Evolutionary conservation across 35 echinoderm and acorn worm genomes (phyloP).

Genomic region (Ophiothrix spiculata): DNA sequence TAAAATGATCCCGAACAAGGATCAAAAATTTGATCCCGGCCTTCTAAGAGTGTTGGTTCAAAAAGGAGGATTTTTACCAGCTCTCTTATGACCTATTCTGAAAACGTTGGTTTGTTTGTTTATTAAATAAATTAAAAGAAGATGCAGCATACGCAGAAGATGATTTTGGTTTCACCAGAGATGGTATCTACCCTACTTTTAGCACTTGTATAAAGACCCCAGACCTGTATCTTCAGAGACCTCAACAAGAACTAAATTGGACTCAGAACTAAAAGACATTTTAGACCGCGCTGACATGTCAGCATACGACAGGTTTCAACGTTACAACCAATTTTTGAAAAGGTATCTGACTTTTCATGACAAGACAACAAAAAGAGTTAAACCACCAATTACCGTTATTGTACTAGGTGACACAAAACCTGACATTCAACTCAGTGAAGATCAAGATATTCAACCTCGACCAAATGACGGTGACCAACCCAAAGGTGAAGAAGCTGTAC

Average conservation of each 20-base stretch:
- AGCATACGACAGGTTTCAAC: slow-evolving; percentile 6
- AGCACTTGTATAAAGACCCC: too few species aligned
- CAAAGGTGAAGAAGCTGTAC: not conserved
- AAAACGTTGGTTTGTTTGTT: slow-evolving; percentile 15
- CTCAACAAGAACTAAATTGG: not conserved
- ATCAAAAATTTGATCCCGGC: too few species aligned
- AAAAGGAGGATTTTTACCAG: slow-evolving; percentile 33
- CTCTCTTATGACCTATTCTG: slow-evolving; percentile 12
- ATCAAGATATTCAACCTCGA: not conserved
- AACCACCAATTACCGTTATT: too few species aligned
- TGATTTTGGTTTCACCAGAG: slow-evolving; percentile 17
- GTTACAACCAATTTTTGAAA: slow-evolving; percentile 24
- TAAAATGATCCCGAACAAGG: too few species aligned
- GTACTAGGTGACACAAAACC: too few species aligned
- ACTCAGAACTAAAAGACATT: slow-evolving; percentile 19
- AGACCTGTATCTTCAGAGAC: not conserved
- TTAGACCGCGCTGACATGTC: slow-evolving; percentile 25
- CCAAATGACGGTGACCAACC: too few species aligned
- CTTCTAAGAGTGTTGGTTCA: too few species aligned
- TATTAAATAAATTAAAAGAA: not conserved
- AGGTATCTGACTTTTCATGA: too few species aligned
- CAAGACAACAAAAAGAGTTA: too few species aligned
- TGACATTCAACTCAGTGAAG: too few species aligned
- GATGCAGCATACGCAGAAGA: slow-evolving; percentile 22
- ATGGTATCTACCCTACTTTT: not conserved